Base-by-base conservation (phyloP, 2,113 vertebrate genomes). In the Peromyscus leucopus region DNA sequence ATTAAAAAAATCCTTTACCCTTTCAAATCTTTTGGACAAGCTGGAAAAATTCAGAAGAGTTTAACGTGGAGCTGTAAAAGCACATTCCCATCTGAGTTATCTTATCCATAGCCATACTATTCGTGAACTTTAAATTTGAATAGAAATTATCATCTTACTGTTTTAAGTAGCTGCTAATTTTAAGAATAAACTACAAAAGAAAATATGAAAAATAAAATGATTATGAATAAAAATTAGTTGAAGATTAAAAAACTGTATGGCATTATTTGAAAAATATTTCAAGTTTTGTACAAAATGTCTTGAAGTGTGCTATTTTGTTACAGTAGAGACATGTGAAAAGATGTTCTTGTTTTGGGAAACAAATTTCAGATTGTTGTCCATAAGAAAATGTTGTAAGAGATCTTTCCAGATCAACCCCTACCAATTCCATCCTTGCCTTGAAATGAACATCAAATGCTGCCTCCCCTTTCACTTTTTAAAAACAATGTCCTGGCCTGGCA, bases 11-110 rank as follows among this genome's bases (percentile, higher is more conserved):
- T 97, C 87, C 90, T 97, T 97, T 96, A 93, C 83, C 51, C 96
- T 97, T 97, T 96, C 87, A 94, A 96, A 98, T 97, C 93, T 96
- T 98, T 97, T 95, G 55, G 96, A 97, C 96, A 97, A 98, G 94
- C 83, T 97, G 89, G 89, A 97, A 95, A 97, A 97, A 94, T 96
- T 95, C 89, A 93, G 74, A 93, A 90, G 57, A 97, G 59, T 97
- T 94, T 95, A 96, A 91, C 83, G 93, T 94, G 3, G 46, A 94
- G 90, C 93, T 97, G 74, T 96, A 90, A 94, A 97, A 96, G 88
- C 72, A 94, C 48, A 85, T 92, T 97, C 83, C 87, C 75, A 63
- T 63, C 61, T 91, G 75, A 90, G 48, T 95, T 97, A 85, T 92
- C 96, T 84, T 94, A 85, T 85, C 87, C 46, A 48, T 55, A 86